Evolutionary conservation across 2,113 vertebrate species (phyloP).

Genomic region (Microcebus ravelobensis): DNA sequence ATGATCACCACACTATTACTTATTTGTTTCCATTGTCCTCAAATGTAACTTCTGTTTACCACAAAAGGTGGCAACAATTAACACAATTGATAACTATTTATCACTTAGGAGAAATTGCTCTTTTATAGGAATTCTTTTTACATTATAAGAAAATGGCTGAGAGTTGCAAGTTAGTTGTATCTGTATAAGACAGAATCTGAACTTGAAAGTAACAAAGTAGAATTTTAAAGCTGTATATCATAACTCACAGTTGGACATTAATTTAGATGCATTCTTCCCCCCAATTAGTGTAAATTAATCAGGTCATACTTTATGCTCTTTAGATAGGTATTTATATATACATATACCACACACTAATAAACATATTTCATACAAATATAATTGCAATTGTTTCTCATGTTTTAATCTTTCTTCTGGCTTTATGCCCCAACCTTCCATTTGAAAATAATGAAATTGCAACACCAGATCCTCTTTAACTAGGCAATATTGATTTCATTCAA

Average conservation of each 20-base stretch:
- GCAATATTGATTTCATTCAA: constrained; percentile 70
- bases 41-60: neutral
- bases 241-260: neutral
- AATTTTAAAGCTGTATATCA: constrained; percentile 29
- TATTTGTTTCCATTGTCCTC: neutral
- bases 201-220: neutral
- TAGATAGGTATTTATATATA: neutral
- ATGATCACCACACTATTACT: neutral
- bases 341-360: too few species aligned
- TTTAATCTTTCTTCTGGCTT: constrained; percentile 67
- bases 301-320: neutral
- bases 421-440: constrained; percentile 58
- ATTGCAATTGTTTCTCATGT: constrained; percentile 51
- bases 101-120: neutral
- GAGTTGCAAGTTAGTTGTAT: neutral
- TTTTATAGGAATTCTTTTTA: neutral
- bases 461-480: constrained; percentile 61
- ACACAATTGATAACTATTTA: neutral
- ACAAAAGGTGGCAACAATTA: neutral
- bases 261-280: neutral
- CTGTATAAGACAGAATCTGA: constrained; percentile 19
- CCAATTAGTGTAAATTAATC: constrained; percentile 15
- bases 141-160: constrained; percentile 26
- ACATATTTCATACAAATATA: constrained; percentile 38
- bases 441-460: constrained; percentile 71